Percentiles rank a stretch among this genome's conserved stretches.
phyloP scores from a whole-genome alignment of 1,140 invertebrate genomes.

The Monomorium pharaonis region DNA sequence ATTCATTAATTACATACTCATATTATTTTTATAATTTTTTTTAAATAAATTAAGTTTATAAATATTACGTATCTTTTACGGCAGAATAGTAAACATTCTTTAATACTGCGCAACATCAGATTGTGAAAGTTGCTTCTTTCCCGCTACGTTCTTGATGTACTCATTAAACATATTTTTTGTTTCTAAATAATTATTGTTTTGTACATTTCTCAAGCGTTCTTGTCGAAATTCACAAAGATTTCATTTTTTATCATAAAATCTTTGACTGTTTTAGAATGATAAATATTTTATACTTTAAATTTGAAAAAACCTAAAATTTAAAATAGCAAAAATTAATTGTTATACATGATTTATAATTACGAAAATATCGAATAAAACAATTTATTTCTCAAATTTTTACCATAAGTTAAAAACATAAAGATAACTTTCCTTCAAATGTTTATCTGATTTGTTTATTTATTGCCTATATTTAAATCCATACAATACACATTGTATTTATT shows the following conservation, averaged over 20 bases:
- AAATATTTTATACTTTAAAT: not conserved
- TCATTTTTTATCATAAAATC: not conserved
- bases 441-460: constrained; percentile 30
- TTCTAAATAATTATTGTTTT: not conserved
- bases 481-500: not conserved
- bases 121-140: constrained; percentile 50
- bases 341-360: not conserved
- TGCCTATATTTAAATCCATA: too few species aligned
- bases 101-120: not conserved
- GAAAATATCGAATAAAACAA: not conserved
- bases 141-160: not conserved
- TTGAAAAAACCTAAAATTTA: too few species aligned
- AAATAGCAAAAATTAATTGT: not conserved
- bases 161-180: constrained; percentile 27
- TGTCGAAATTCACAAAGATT: not conserved
- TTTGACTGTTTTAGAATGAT: not conserved
- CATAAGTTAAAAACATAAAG: constrained; percentile 46
- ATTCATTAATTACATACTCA: not conserved
- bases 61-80: not conserved
- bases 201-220: not conserved
- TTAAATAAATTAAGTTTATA: not conserved
- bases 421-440: constrained; percentile 63
- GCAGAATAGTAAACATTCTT: not conserved
- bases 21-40: not conserved
- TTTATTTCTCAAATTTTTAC: not conserved